phyloP scores from a whole-genome alignment of 2,797 vertebrate genomes.

The Acridotheres tristis region DNA sequence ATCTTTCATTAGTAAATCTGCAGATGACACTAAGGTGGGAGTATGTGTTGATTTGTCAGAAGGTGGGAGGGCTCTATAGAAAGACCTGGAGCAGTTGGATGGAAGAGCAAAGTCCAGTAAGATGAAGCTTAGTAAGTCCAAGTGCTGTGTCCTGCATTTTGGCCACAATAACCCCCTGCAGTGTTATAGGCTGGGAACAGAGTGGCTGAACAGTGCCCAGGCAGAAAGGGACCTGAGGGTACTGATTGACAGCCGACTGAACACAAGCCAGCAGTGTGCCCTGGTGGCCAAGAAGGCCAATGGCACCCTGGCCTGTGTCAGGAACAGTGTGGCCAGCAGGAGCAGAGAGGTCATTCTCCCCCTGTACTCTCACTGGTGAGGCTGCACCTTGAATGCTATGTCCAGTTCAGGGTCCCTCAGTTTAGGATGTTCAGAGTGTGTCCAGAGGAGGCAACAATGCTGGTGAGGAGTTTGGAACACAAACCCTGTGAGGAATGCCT shows the following conservation, averaged over 20 bases:
- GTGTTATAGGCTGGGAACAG: rapidly evolving
- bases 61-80: not conserved
- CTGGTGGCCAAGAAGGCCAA: not conserved
- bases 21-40: not conserved
- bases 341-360: rapidly evolving
- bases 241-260: too few species aligned
- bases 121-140: not conserved
- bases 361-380: not conserved
- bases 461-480: too few species aligned
- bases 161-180: not conserved
- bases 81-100: not conserved
- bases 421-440: too few species aligned
- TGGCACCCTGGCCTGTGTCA: rapidly evolving
- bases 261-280: not conserved
- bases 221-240: too few species aligned
- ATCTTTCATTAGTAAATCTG: not conserved
- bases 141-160: not conserved
- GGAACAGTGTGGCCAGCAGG: not conserved
- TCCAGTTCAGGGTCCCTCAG: too few species aligned
- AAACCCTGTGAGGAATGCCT: too few species aligned
- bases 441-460: too few species aligned
- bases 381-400: too few species aligned
- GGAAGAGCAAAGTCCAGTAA: too few species aligned
- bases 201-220: too few species aligned
- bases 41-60: rapidly evolving